Evolutionary conservation across 1,140 invertebrate genomes (phyloP), one percentile per base, ranked within the genome.

Genomic region (Pseudoatta argentina): DNA sequence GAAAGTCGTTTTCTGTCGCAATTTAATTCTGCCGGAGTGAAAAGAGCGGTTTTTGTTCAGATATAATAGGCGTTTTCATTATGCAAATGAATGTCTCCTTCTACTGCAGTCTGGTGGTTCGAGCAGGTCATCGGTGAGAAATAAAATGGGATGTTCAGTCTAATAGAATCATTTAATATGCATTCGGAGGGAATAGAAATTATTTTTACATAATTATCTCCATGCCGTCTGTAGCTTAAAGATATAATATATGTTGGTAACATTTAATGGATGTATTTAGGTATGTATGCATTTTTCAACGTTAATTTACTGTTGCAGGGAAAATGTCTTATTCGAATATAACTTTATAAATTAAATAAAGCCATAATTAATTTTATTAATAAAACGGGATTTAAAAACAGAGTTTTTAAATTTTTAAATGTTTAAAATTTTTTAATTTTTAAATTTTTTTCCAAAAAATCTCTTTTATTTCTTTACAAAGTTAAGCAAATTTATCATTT

Each of bases 51-150:
- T 69, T 67, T 79, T 69, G n/a, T 69, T n/a, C n/a, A 64, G 3
- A 39, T 57, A 39, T 61, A 73, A 73, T 39, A 73, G 24, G 18
- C 39, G 6, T 82, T 73, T 73, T 73, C 67, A 73, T 73, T 73
- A 61, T 82, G 66, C 53, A 82, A 82, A 82, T 82, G 18, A 44
- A 48, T 39, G 10, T 34, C 48, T 73, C 16, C 67, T 51, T 30
- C 66, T 53, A 18, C 34, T 2, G 39, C 75, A 21, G 44, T 34
- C 14, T 21, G 3, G 12, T 24, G 34, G 77, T 39, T 57, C 7
- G n/a, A 79, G 7, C 77, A n/a, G 14, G 27, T 67, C 77, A 67
- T 79, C 14, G 64, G 44, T 21, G 57, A 63, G 16, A 63, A 44
- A 18, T 82, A 82, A 44, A 73, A 48, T 3, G n/a, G 30, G 5